These are phyloP conservation scores for Hystrix brachyura DNA, from an alignment of 2,113 vertebrate species.

Conservation along the genomic window DNA sequence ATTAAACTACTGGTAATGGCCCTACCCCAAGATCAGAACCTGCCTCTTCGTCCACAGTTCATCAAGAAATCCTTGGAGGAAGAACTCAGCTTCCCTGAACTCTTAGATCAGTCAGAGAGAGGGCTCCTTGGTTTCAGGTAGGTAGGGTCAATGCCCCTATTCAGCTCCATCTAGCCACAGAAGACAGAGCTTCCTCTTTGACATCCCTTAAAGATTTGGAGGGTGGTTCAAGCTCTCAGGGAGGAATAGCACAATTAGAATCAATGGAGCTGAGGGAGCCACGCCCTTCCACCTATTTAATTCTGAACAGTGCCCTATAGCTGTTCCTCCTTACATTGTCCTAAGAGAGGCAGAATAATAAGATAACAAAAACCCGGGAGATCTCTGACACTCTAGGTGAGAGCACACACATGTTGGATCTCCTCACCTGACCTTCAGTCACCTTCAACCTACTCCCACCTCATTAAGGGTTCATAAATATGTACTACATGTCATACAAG, in stretches of 20 bases:
- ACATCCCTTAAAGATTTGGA: not conserved
- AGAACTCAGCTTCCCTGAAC: not conserved
- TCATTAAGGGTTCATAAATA: not conserved
- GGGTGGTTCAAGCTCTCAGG: not conserved
- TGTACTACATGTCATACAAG: not conserved
- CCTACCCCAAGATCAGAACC: not conserved
- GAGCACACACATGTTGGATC: not conserved
- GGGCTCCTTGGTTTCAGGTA: not conserved
- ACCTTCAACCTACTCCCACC: not conserved
- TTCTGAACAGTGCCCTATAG: not conserved
- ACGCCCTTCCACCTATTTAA: not conserved
- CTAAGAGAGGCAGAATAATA: not conserved
- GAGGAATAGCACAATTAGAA: not conserved
- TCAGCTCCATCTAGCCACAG: not conserved
- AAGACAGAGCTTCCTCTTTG: not conserved
- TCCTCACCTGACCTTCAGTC: not conserved
- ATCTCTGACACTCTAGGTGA: not conserved
- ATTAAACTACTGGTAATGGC: not conserved
- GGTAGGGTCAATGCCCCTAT: not conserved
- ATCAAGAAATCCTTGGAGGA: not conserved
- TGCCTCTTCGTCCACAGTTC: not conserved
- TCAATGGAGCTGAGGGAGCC: not conserved
- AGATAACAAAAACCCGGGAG: not conserved
- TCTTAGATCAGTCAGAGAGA: not conserved
- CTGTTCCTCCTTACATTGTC: not conserved